Evolutionary conservation across 2,888 invertebrate species (phyloP), one percentile per base, ranked within the genome.

Genomic region (Oligia latruncula): DNA sequence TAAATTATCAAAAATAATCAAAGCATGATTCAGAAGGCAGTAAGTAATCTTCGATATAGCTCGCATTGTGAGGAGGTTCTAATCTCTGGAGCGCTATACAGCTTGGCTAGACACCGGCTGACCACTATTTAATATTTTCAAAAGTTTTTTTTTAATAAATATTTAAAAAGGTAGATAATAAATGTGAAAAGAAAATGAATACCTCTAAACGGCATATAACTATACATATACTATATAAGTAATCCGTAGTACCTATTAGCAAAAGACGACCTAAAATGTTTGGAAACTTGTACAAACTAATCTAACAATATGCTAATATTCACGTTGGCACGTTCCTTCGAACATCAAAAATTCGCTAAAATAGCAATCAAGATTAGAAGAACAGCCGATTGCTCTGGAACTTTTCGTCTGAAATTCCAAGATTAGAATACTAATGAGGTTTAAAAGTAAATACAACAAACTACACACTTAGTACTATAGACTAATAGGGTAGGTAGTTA

Each of bases 371-470:
- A 71, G 40, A 43, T 40, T 15, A n/a, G 5, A 52, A 20, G 13
- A n/a, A 52, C 35, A 23, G 49, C 40, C 15, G 15, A 40, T 74
- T 2, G 40, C 20, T 29, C 74, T 74, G 73, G 43, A 43, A 43
- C 20, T 74, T 52, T 11, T 35, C 15, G 15, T 3, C 5, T 23
- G 52, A 20, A 74, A 43, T 55, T 55, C 40, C 3, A 74, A 74
- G 40, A 43, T 74, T 74, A 43, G 74, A 43, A 74, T 4, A 74
- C 13, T 20, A 40, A 49, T 73, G 43, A 46, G 43, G 17, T 71
- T 71, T 29, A 15, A 72, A 65, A 46, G 46, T 68, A 35, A 49
- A 35, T 73, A 35, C 35, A 73, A 49, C 17, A 35, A 49, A 35
- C 29, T 17, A 9, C 46, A 52, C 20, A 20, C 6, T 2, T 20